Conservation (phyloP, 2,888 invertebrate species). For the Carcina quercana region DNA sequence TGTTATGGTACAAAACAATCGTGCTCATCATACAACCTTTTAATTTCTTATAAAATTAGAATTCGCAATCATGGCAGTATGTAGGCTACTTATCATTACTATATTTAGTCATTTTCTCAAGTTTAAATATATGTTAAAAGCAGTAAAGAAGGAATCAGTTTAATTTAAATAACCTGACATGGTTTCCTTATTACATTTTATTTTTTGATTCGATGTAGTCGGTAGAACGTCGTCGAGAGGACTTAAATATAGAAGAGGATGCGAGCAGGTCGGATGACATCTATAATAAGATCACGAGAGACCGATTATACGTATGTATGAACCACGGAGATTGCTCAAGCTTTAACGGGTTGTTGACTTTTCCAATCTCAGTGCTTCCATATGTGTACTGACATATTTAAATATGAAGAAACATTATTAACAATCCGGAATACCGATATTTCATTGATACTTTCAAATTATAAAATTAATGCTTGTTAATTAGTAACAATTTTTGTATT, state of each 20-base stretch:
- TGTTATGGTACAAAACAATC: too few species aligned
- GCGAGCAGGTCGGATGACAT: constrained; percentile 71
- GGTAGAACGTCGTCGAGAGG: constrained; percentile 44
- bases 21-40: too few species aligned
- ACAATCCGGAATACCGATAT: neutral
- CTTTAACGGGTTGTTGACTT: constrained; percentile 65
- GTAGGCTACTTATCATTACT: too few species aligned
- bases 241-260: constrained; percentile 70
- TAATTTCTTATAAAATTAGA: too few species aligned
- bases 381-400: too few species aligned
- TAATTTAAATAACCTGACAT: too few species aligned
- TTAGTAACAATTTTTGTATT: too few species aligned
- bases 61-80: too few species aligned
- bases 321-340: constrained; percentile 60
- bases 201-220: constrained; percentile 39
- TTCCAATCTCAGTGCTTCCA: constrained; percentile 22
- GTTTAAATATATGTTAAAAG: too few species aligned
- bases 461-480: neutral
- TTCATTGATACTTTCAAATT: neutral
- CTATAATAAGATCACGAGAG: constrained; percentile 71
- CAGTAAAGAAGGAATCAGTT: too few species aligned
- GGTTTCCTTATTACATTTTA: too few species aligned
- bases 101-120: too few species aligned
- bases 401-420: constrained; percentile 6
- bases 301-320: constrained; percentile 61